phyloP scores from a whole-genome alignment of 2,888 invertebrate species.

The Salpingus planirostris region DNA sequence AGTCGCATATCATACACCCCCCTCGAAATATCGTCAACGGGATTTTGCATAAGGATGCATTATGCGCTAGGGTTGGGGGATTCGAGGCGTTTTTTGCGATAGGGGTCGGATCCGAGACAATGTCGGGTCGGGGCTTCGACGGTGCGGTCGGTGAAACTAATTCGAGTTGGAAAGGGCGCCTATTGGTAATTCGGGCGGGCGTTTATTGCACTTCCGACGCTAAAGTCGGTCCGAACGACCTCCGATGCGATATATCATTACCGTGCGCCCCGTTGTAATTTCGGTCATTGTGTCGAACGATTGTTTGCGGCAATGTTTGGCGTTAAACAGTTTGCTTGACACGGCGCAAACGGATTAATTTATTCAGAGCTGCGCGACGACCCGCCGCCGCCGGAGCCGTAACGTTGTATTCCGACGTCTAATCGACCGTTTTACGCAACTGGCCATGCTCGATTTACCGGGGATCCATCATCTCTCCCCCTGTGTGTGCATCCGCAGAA shows the following conservation, averaged over 20 bases:
- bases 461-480: too few species aligned
- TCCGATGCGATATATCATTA: slow-evolving; percentile 14
- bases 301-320: slow-evolving; percentile 22
- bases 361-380: slow-evolving; percentile 14
- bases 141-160: too few species aligned
- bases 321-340: slow-evolving; percentile 25
- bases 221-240: slow-evolving; percentile 8
- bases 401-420: too few species aligned
- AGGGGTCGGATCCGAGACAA: too few species aligned
- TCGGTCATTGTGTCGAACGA: slow-evolving; percentile 20
- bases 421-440: not conserved
- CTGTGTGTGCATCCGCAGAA: too few species aligned
- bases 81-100: too few species aligned
- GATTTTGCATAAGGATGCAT: too few species aligned
- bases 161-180: slow-evolving; percentile 7
- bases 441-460: not conserved
- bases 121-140: too few species aligned
- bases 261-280: slow-evolving; percentile 15
- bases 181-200: slow-evolving; percentile 10
- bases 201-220: slow-evolving; percentile 14
- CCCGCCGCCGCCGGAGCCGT: too few species aligned
- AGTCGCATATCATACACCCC: too few species aligned
- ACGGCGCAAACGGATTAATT: slow-evolving; percentile 26
- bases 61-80: too few species aligned
- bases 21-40: too few species aligned